phyloP scores from a whole-genome alignment of 2,797 vertebrate species.

The Hipposideros larvatus region DNA sequence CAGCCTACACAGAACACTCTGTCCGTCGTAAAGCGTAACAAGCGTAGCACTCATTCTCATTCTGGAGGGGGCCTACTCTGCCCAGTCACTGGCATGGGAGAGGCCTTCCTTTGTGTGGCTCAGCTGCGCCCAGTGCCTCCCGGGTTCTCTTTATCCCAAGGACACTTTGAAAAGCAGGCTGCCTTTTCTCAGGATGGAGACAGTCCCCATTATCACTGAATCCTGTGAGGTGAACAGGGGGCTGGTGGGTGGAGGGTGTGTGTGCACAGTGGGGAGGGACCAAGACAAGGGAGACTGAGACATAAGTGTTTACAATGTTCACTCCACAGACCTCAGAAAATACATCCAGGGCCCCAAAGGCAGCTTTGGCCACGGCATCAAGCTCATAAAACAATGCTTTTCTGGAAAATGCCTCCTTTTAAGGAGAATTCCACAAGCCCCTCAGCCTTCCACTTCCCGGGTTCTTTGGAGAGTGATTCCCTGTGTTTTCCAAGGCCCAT shows the following conservation, averaged over 20 bases:
- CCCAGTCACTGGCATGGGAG: background rate
- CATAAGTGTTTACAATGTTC: background rate
- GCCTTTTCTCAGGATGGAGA: constrained; percentile 30
- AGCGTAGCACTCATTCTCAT: constrained; percentile 58
- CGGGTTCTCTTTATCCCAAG: background rate
- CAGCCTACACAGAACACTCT: constrained; percentile 3
- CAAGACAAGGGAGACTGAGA: background rate
- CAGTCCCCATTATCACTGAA: background rate
- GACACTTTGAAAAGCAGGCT: background rate
- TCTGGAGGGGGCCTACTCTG: background rate
- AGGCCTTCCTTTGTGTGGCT: constrained; percentile 4
- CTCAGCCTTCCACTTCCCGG: background rate
- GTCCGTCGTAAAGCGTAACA: background rate
- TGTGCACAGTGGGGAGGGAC: too few relatives aligned
- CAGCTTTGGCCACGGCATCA: background rate
- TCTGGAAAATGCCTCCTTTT: background rate
- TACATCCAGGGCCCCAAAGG: background rate
- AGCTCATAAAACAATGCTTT: background rate
- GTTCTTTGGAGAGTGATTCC: background rate
- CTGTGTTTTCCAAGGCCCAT: background rate
- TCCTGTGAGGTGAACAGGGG: background rate
- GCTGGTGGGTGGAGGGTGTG: too few relatives aligned
- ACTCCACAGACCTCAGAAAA: background rate
- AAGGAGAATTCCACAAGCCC: background rate
- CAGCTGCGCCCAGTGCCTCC: background rate